Evolutionary conservation across 2,888 invertebrate genomes (phyloP).

Genomic region (Dynastes hyllus): DNA sequence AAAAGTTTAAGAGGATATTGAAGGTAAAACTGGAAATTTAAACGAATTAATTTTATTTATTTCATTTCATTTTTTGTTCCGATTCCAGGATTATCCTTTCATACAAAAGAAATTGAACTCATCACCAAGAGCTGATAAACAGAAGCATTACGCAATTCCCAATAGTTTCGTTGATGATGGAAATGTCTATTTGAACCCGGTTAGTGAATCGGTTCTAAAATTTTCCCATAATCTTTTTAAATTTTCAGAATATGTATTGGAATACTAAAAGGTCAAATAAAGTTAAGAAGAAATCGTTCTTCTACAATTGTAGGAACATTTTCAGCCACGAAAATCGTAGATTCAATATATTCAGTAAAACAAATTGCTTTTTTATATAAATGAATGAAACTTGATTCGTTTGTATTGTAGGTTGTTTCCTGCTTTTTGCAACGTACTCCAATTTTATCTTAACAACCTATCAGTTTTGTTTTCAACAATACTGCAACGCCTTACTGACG

Average conservation of each 20-base stretch:
- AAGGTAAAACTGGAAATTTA: conserved; percentile 51
- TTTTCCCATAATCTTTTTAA: not conserved
- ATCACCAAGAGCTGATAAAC: conserved; percentile 67
- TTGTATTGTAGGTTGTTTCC: conserved; percentile 70
- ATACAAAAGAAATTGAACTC: conserved; percentile 71
- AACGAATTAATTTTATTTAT: too few species aligned
- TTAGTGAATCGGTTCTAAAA: conserved; percentile 5
- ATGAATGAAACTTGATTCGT: conserved; percentile 62
- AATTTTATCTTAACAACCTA: conserved; percentile 72
- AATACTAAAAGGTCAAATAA: conserved; percentile 7
- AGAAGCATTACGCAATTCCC: conserved; percentile 72
- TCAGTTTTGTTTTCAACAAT: conserved; percentile 73
- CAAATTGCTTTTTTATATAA: not conserved
- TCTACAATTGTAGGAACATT: conserved; percentile 31
- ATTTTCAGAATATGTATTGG: conserved; percentile 50
- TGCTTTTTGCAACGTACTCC: conserved; percentile 69
- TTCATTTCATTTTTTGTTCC: not conserved
- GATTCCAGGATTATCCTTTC: conserved; percentile 72
- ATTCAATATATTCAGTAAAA: conserved; percentile 47
- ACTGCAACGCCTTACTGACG: conserved; percentile 67
- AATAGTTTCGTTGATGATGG: conserved; percentile 64
- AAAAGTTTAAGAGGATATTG: conserved; percentile 73
- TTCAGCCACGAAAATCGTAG: conserved; percentile 32
- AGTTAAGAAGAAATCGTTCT: conserved; percentile 37
- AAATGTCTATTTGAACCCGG: conserved; percentile 45